Evolutionary conservation across 1,140 invertebrate genomes (phyloP).

Genomic region (Contarinia nasturtii): DNA sequence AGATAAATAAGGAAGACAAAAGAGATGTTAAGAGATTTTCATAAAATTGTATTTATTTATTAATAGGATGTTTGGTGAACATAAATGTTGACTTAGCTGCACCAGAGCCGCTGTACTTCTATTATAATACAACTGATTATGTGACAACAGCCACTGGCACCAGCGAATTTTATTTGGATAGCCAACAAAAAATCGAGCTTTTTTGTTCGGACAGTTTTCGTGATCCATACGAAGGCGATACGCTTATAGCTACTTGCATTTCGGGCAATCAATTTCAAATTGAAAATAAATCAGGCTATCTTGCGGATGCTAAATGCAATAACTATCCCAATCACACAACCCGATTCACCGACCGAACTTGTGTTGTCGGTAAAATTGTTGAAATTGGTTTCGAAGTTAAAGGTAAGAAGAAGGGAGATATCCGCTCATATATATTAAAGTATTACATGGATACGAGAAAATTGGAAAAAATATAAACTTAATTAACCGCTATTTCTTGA

Average conservation of each 20-base stretch:
- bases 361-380: constrained; percentile 17
- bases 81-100: not conserved
- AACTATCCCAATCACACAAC: constrained; percentile 18
- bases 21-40: no score
- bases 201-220: constrained; percentile 15
- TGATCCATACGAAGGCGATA: constrained; percentile 3
- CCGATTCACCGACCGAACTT: constrained; percentile 15
- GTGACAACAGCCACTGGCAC: constrained; percentile 13
- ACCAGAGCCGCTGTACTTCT: constrained; percentile 16
- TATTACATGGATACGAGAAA: no score
- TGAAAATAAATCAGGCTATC: constrained; percentile 9
- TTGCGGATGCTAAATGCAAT: constrained; percentile 19
- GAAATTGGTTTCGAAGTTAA: constrained; percentile 17
- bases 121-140: constrained; percentile 12
- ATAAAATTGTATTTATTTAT: no score
- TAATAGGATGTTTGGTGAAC: not conserved
- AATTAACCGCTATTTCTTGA: no score
- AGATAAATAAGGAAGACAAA: no score
- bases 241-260: constrained; percentile 14
- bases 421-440: no score
- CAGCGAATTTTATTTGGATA: constrained; percentile 12
- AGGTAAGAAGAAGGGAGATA: no score
- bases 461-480: no score
- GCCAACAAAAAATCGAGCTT: constrained; percentile 10
- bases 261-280: constrained; percentile 16